These are phyloP conservation scores for Microtus ochrogaster DNA, from an alignment of 2,113 vertebrate genomes.

Conservation along the genomic window DNA sequence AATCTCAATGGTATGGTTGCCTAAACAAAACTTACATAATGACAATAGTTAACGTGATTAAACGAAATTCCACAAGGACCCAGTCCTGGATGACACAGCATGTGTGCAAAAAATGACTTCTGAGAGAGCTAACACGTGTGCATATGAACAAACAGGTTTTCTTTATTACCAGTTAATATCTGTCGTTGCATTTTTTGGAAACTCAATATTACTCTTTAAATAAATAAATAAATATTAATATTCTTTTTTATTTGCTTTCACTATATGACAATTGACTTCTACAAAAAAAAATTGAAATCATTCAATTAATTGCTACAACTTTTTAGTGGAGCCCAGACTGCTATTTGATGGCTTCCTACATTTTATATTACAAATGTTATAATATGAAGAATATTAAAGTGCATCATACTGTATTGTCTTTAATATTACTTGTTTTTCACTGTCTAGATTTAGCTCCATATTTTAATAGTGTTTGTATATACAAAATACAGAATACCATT, in stretches of 20 bases:
- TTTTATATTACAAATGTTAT: not conserved
- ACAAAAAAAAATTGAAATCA: not conserved
- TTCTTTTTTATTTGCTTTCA: slow-evolving; percentile 6
- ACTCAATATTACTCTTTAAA: slow-evolving; percentile 8
- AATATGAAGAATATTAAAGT: not conserved
- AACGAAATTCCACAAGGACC: not conserved
- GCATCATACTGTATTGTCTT: not conserved
- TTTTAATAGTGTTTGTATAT: not conserved
- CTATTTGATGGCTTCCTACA: not conserved
- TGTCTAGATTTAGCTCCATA: not conserved
- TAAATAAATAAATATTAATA: not conserved
- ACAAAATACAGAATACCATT: not conserved
- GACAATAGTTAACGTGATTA: not conserved
- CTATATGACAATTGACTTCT: not conserved
- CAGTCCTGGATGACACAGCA: not conserved
- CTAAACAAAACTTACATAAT: not conserved
- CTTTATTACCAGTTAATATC: not conserved
- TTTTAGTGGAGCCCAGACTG: not conserved
- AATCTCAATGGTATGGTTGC: not conserved
- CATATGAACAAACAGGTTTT: not conserved
- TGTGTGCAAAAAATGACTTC: not conserved
- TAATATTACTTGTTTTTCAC: slow-evolving; percentile 8
- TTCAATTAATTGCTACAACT: not conserved
- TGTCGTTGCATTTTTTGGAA: slow-evolving; percentile 10
- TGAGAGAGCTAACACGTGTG: not conserved